Evolutionary conservation across 2,113 vertebrate genomes (phyloP).

Genomic region (Hirundichthys speculiger): DNA sequence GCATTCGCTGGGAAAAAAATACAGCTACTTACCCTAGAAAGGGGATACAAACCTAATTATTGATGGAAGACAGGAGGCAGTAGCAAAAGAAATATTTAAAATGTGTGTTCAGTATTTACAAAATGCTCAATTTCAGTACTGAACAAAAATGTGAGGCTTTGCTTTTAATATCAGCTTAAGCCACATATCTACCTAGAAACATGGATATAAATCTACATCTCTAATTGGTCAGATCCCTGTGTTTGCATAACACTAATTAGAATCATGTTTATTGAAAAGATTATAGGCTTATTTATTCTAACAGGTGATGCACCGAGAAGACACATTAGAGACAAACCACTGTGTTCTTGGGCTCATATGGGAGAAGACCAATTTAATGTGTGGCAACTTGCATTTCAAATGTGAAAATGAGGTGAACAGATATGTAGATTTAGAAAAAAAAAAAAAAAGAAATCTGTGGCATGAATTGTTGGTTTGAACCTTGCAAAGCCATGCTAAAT

Average conservation of each 20-base stretch:
- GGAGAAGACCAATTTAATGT: constrained; percentile 49
- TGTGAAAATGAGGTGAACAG: constrained; percentile 56
- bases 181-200: constrained; percentile 48
- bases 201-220: constrained; percentile 63
- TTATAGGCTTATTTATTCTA: constrained; percentile 73
- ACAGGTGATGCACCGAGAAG: constrained; percentile 69
- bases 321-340: constrained; percentile 50
- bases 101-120: constrained; percentile 55
- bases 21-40: constrained; percentile 59
- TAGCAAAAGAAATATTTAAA: constrained; percentile 44
- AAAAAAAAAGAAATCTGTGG: constrained; percentile 47
- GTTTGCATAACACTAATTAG: constrained; percentile 77
- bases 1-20: constrained; percentile 55
- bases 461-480: constrained; percentile 67
- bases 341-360: constrained; percentile 43
- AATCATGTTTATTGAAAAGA: constrained; percentile 78
- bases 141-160: constrained; percentile 16
- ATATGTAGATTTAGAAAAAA: constrained; percentile 54
- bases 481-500: constrained; percentile 76
- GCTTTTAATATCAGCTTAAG: constrained; percentile 30
- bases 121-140: constrained; percentile 44
- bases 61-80: constrained; percentile 36
- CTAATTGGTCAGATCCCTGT: constrained; percentile 75
- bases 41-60: constrained; percentile 63
- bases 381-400: constrained; percentile 60